phyloP scores from a whole-genome alignment of 2,797 vertebrate species.

The Clarias platycephalus region DNA sequence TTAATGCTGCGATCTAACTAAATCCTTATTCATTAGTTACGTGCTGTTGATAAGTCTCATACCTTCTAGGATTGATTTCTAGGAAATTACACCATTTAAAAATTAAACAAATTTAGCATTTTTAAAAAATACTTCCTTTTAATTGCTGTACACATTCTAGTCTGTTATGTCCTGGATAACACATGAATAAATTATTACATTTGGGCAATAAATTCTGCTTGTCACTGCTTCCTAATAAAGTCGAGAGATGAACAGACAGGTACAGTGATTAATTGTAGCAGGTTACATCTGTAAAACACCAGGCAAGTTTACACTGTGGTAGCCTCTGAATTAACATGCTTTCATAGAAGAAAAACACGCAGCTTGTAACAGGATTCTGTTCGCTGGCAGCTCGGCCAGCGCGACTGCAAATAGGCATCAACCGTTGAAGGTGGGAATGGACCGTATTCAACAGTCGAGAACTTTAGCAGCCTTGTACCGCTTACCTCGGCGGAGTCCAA shows the following conservation, averaged over 20 bases:
- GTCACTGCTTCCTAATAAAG: constrained; percentile 53
- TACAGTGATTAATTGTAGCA: constrained; percentile 77
- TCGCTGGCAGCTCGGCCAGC: constrained; percentile 60
- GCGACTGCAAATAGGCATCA: constrained; percentile 48
- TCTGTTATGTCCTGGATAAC: constrained; percentile 22
- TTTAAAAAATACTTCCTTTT: not conserved
- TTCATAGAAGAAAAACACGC: constrained; percentile 78
- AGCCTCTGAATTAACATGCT: constrained; percentile 70
- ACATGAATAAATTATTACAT: constrained; percentile 69
- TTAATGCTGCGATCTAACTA: not conserved
- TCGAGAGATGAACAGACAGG: constrained; percentile 70
- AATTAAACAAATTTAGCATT: not conserved
- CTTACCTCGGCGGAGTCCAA: constrained; percentile 54
- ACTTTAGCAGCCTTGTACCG: constrained; percentile 22
- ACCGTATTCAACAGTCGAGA: constrained; percentile 41
- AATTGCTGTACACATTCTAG: not conserved
- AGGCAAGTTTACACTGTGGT: constrained; percentile 76
- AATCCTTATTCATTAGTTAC: not conserved
- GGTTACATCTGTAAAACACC: constrained; percentile 77
- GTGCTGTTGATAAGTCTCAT: not conserved
- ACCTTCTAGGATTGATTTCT: too few species aligned
- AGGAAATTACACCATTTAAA: not conserved
- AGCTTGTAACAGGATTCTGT: constrained; percentile 75
- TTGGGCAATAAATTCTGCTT: constrained; percentile 67
- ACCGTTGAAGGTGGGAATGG: constrained; percentile 47